A percentile compares a stretch with the other conserved stretches of the same genome.
Conservation (phyloP, 2,113 vertebrate genomes). For the Pycnonotus jocosus region DNA sequence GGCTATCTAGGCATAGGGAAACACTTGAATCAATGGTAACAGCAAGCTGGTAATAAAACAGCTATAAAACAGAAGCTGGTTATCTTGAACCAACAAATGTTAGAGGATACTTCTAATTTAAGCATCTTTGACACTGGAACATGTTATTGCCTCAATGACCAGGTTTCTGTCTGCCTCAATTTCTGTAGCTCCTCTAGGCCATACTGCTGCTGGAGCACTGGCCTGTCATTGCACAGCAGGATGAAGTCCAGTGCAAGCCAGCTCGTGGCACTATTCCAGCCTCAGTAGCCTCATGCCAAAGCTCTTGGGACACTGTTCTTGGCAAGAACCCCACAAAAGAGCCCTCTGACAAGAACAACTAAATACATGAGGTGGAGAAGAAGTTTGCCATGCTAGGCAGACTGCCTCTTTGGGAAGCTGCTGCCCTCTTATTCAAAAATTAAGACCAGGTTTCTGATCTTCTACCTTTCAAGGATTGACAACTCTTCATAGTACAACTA, state of each 20-base stretch:
- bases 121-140: not conserved
- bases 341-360: fast-evolving
- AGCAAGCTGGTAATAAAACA: not conserved
- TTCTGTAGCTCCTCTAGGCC: not conserved
- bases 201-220: not conserved
- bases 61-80: not conserved
- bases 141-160: not conserved
- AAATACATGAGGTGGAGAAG: fast-evolving
- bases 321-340: not conserved
- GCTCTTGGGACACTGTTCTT: not conserved
- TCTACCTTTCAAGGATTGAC: not conserved
- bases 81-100: not conserved
- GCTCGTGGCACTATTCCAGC: not conserved
- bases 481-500: not conserved
- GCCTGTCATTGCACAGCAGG: not conserved
- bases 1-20: not conserved
- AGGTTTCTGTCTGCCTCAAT: not conserved
- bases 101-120: not conserved
- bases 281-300: not conserved
- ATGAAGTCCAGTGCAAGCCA: not conserved
- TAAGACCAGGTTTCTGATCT: not conserved
- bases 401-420: not conserved
- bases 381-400: not conserved
- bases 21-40: not conserved
- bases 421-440: not conserved